These are phyloP conservation scores for Dilophus febrilis DNA, from an alignment of 2,888 invertebrate genomes.

Conservation along the genomic window DNA sequence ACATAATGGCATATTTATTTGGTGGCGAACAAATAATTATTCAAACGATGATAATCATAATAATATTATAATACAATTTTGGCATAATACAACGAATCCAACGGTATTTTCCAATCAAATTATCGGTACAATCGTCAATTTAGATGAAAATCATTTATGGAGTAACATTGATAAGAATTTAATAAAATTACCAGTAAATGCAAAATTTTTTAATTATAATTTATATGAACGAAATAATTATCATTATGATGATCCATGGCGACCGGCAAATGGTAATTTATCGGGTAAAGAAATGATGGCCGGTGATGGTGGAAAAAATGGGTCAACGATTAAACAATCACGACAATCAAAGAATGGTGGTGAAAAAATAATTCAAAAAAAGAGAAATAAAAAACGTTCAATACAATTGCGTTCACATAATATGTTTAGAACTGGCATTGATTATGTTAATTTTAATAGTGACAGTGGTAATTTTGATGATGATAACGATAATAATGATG, in stretches of 20 bases:
- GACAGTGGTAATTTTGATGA: too few species aligned
- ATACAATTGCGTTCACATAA: too few species aligned
- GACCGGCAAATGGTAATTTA: too few species aligned
- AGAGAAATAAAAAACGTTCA: too few species aligned
- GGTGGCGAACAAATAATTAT: constrained; percentile 10
- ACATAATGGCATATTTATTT: constrained; percentile 12
- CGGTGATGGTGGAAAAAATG: too few species aligned
- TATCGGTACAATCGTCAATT: constrained; percentile 9
- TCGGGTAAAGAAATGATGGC: too few species aligned
- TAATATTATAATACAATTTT: constrained; percentile 12
- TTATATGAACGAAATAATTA: background rate
- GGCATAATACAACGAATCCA: constrained; percentile 9
- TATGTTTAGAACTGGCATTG: too few species aligned
- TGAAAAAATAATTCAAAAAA: too few species aligned
- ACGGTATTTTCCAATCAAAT: constrained; percentile 10
- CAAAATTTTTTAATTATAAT: constrained; percentile 3
- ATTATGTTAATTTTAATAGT: too few species aligned
- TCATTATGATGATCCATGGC: constrained; percentile 1
- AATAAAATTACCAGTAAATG: constrained; percentile 10
- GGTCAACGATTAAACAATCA: too few species aligned
- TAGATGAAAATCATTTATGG: constrained; percentile 8
- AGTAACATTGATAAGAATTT: constrained; percentile 9
- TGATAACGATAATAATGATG: too few species aligned
- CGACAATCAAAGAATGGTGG: too few species aligned
- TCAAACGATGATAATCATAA: constrained; percentile 7